phyloP scores from a whole-genome alignment of 2,888 invertebrate genomes.

The Nomada fabriciana region DNA sequence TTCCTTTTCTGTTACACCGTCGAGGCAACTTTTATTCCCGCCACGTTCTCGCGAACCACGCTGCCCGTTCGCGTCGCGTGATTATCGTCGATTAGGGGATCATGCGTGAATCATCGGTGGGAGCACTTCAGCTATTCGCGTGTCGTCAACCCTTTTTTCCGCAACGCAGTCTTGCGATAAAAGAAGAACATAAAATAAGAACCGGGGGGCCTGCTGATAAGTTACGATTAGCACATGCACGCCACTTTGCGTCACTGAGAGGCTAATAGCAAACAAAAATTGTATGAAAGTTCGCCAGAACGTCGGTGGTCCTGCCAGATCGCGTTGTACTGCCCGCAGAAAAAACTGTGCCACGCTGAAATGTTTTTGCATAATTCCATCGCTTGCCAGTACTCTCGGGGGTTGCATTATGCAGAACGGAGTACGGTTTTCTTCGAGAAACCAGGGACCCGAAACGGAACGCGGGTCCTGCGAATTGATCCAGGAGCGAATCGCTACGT shows the following conservation, averaged over 20 bases:
- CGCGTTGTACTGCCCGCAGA: neutral
- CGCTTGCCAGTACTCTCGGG: neutral
- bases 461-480: constrained; percentile 3
- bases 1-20: neutral
- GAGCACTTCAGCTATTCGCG: constrained; percentile 2
- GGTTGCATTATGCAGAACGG: constrained; percentile 25
- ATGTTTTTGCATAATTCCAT: constrained; percentile 34
- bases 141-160: constrained; percentile 34
- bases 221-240: neutral
- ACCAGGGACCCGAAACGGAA: neutral
- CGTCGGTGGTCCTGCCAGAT: neutral
- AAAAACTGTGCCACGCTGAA: constrained; percentile 19
- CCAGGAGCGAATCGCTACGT: neutral
- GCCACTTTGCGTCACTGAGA: neutral
- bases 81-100: constrained; percentile 16
- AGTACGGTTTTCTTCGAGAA: neutral
- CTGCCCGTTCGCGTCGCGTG: constrained; percentile 11
- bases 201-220: neutral
- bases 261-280: neutral
- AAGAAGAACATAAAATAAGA: neutral
- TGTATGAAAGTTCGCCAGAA: neutral
- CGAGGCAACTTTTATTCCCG: neutral
- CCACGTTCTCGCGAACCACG: neutral
- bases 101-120: constrained; percentile 6
- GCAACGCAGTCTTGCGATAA: neutral